Base-by-base conservation (phyloP, 2,888 invertebrate genomes). In the Harpalus rufipes region DNA sequence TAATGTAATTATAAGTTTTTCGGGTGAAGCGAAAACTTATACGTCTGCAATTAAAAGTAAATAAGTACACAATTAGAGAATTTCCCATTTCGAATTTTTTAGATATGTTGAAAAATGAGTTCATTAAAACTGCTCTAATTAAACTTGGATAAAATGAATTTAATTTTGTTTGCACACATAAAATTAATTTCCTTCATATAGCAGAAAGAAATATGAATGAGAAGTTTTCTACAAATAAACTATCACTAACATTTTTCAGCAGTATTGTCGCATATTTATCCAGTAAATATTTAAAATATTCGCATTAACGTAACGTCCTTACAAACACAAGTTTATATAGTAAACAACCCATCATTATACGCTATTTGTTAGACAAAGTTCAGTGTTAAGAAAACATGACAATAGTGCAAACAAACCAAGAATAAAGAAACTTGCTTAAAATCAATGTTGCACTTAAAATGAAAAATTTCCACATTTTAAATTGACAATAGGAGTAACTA, bases 361-460 rank as follows among this genome's bases (percentile, higher is more conserved):
- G 32, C n/a, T 10, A 25, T n/a, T 68, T 68, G 68, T 68, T 39
- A 41, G 41, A 5, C 72, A 44, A 44, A 44, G 16, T 74, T 74
- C 16, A 18, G 8, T 44, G 44, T 44, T 44, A 74, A 44, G 72
- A 74, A 74, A 74, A 74, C 16, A 74, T 44, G 41, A 44, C 41
- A 16, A 14, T 12, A 41, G 41, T 72, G 41, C 39, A 72, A 72
- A 41, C 16, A 44, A 39, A 16, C 18, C 14, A 44, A 74, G 44
- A 18, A 51, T 44, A 74, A 68, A 44, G 51, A 74, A 44, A 44
- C 72, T 74, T 41, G 51, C 44, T 74, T 74, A 74, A 41, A 74
- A 74, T 74, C 72, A 74, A 74, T 44, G 41, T 21, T 44, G 72
- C 72, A 44, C 72, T 74, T 7, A 14, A 44, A 74, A 32, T 0